Conservation (phyloP, 2,888 invertebrate genomes). For the Hirtodrosophila histrioides region DNA sequence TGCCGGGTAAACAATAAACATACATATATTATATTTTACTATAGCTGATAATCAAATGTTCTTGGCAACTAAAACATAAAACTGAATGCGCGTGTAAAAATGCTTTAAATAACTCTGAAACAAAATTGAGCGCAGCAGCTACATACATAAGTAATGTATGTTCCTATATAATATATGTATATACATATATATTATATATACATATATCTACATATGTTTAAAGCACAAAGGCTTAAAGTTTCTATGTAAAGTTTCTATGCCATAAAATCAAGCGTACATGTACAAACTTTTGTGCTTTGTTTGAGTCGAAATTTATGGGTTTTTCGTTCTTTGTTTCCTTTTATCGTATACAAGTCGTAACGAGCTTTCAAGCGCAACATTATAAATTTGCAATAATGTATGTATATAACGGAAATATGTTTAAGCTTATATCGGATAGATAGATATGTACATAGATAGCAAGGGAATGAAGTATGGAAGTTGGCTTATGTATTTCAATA, state of each 20-base stretch:
- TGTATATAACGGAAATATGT: conserved; percentile 13
- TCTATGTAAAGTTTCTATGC: conserved; percentile 49
- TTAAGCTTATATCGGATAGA: conserved; percentile 14
- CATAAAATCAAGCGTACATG: conserved; percentile 33
- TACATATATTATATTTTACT: conserved; percentile 15
- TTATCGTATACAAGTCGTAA: conserved; percentile 49
- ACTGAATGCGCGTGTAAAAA: conserved; percentile 44
- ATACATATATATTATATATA: conserved; percentile 1
- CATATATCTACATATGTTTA: conserved; percentile 34
- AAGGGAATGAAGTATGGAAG: no score
- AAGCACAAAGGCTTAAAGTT: conserved; percentile 41
- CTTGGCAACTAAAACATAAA: conserved; percentile 36
- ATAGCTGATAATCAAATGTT: conserved; percentile 26
- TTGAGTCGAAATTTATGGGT: conserved; percentile 58
- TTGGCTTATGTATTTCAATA: no score
- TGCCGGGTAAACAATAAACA: conserved; percentile 3
- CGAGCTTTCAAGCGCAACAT: conserved; percentile 36
- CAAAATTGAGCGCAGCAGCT: conserved; percentile 56
- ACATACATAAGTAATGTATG: conserved; percentile 26
- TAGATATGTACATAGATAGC: not conserved
- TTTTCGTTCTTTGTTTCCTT: conserved; percentile 47
- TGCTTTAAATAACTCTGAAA: conserved; percentile 55
- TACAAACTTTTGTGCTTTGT: conserved; percentile 49
- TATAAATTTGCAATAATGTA: conserved; percentile 26
- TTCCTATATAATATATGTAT: conserved; percentile 10